phyloP scores from a whole-genome alignment of 2,888 invertebrate species.

The Polietes domitor region DNA sequence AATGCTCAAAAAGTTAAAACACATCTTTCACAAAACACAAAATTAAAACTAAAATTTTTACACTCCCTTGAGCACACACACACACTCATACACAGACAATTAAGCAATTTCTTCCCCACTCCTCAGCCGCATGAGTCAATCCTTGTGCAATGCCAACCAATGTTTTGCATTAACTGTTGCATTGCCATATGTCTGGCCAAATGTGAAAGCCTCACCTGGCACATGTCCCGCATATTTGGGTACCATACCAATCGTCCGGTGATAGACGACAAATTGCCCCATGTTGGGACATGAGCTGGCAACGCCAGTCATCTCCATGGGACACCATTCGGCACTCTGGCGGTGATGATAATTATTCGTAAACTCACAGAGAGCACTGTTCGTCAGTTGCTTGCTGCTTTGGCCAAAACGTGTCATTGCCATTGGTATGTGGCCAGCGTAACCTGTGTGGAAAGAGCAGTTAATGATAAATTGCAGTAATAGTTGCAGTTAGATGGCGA shows the following conservation, averaged over 20 bases:
- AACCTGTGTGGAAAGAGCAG: conserved; percentile 71
- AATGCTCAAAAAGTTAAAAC: no score
- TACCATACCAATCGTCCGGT: conserved; percentile 87
- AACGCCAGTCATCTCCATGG: conserved; percentile 77
- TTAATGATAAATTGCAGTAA: not conserved
- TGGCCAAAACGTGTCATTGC: conserved; percentile 77
- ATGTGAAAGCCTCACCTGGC: conserved; percentile 87
- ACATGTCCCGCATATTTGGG: conserved; percentile 91
- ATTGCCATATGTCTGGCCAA: conserved; percentile 89
- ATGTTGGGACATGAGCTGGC: conserved; percentile 73
- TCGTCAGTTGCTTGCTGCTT: conserved; percentile 84
- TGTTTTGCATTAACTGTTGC: conserved; percentile 88
- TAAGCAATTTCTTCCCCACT: not conserved
- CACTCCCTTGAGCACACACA: conserved; percentile 16
- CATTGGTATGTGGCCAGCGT: conserved; percentile 78
- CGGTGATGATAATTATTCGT: conserved; percentile 88
- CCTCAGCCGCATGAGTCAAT: conserved; percentile 57
- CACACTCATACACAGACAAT: conserved; percentile 11
- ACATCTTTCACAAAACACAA: not conserved
- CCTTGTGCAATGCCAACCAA: conserved; percentile 83
- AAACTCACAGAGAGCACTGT: conserved; percentile 88
- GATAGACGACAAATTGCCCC: conserved; percentile 84
- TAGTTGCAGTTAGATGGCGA: not conserved
- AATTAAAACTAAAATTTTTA: conserved; percentile 15
- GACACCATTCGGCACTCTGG: conserved; percentile 89